A percentile compares a stretch with the other conserved stretches of the same genome.
phyloP scores from a whole-genome alignment of 2,797 vertebrate genomes.

The Anomalospiza imberbis region DNA sequence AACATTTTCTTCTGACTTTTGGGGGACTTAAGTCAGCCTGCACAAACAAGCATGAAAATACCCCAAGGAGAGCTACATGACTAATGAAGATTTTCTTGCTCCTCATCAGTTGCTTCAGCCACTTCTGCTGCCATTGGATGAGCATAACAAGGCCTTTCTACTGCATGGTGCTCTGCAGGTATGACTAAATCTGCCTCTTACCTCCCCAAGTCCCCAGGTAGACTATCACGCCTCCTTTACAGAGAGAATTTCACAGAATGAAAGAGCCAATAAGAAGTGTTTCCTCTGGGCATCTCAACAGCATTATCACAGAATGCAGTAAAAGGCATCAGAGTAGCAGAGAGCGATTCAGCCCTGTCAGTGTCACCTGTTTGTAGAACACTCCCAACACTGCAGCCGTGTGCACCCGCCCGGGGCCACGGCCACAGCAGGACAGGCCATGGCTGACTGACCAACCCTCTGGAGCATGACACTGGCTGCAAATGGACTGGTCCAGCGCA shows the following conservation, averaged over 20 bases:
- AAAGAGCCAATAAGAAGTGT: slow-evolving; percentile 2
- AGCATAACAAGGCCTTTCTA: not conserved
- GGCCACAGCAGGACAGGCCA: not conserved
- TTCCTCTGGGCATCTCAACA: slow-evolving; percentile 31
- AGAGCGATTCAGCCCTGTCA: not conserved
- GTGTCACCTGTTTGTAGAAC: not conserved
- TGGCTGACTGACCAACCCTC: not conserved
- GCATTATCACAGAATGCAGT: slow-evolving; percentile 16
- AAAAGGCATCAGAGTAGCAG: not conserved
- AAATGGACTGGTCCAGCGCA: not conserved
- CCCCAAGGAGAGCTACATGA: not conserved
- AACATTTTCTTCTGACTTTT: not conserved
- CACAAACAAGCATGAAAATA: not conserved
- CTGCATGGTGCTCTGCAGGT: not conserved
- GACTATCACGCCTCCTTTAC: not conserved
- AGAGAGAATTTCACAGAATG: slow-evolving; percentile 18
- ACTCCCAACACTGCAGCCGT: not conserved
- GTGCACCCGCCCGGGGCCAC: not conserved
- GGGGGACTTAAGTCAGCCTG: not conserved
- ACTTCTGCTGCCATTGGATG: not conserved
- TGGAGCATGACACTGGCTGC: not conserved
- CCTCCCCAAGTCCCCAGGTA: not conserved
- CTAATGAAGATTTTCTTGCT: not conserved
- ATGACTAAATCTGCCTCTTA: not conserved
- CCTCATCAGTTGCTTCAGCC: not conserved